A percentile compares a stretch with the other conserved stretches of the same genome.
These are phyloP conservation scores for Eudyptes chrysolophus DNA, from an alignment of 2,113 vertebrate species.

Conservation along the genomic window DNA sequence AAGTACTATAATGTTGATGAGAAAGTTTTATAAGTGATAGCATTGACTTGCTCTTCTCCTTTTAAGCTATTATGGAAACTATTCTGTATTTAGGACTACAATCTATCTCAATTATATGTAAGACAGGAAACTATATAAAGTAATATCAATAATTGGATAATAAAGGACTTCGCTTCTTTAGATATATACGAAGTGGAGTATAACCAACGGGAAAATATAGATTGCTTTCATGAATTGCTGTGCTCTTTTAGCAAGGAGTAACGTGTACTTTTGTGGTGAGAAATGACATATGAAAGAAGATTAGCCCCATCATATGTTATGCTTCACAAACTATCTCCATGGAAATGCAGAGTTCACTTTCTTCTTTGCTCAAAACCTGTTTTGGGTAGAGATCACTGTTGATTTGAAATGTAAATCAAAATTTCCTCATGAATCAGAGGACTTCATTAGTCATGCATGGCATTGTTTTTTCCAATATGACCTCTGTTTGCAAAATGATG, in stretches of 20 bases:
- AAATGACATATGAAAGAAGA: not conserved
- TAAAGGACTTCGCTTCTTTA: not conserved
- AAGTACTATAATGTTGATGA: not conserved
- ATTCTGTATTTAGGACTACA: not conserved
- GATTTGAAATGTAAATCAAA: constrained; percentile 72
- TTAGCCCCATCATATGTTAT: not conserved
- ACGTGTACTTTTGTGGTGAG: not conserved
- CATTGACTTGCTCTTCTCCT: not conserved
- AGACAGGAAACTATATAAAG: not conserved
- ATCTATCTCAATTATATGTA: not conserved
- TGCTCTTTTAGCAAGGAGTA: not conserved
- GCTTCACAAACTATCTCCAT: constrained; percentile 34
- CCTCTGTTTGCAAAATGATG: constrained; percentile 54
- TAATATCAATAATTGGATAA: not conserved
- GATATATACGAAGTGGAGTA: not conserved
- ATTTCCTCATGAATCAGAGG: constrained; percentile 45
- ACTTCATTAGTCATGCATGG: constrained; percentile 55
- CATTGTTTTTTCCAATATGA: constrained; percentile 46
- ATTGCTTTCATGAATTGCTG: not conserved
- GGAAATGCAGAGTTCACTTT: constrained; percentile 54
- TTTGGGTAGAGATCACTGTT: constrained; percentile 23
- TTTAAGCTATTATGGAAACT: not conserved
- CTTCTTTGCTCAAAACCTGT: constrained; percentile 16
- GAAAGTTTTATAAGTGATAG: not conserved
- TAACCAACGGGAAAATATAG: not conserved